Evolutionary conservation across 2,888 invertebrate species (phyloP), one percentile per base, ranked within the genome.

Genomic region (Sthenelais limicola): DNA sequence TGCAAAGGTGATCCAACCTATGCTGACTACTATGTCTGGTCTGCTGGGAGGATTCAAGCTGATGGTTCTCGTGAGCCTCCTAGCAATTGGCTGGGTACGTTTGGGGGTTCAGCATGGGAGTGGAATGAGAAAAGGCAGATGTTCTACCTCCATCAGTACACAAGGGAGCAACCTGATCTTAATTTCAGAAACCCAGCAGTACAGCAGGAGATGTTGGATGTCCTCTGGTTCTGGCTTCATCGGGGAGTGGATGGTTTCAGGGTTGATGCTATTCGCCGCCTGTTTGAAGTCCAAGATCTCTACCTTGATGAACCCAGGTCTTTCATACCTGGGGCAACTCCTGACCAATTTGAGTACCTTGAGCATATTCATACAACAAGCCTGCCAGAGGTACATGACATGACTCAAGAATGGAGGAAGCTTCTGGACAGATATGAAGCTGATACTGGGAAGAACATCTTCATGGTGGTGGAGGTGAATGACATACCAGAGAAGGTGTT

Each of bases 161-260:
- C 90, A 0, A 88, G 85, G 0, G 89, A 90, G 24, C 91, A 92
- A 80, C 93, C 96, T 0, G 94, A 96, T 85, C 90, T 97, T 3
- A 94, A 96, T 89, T 94, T 93, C 90, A 90, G 91, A 74, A 93
- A 94, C 83, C 88, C 90, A 0, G 77, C 81, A 32, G 86, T 89
- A 9, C 76, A 78, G 18, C 56, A 79, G 5, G 85, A 85, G 67
- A 82, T 86, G 58, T 24, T 48, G 69, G 51, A 72, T 15, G 70
- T 75, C 5, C 56, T 75, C 15, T 18, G 52, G 43, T 91, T 91
- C 78, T 94, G 95, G 91, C 83, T 91, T 26, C 88, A 90, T 21
- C 90, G 91, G 76, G 94, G 93, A 7, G 93, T 96, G 4, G 94
- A 96, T 87, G 97, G 97, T 0, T 95, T 97, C 87, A 95, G 96